These are phyloP conservation scores for Pangasius macronema DNA, from an alignment of 2,797 vertebrate genomes.

Conservation along the genomic window DNA sequence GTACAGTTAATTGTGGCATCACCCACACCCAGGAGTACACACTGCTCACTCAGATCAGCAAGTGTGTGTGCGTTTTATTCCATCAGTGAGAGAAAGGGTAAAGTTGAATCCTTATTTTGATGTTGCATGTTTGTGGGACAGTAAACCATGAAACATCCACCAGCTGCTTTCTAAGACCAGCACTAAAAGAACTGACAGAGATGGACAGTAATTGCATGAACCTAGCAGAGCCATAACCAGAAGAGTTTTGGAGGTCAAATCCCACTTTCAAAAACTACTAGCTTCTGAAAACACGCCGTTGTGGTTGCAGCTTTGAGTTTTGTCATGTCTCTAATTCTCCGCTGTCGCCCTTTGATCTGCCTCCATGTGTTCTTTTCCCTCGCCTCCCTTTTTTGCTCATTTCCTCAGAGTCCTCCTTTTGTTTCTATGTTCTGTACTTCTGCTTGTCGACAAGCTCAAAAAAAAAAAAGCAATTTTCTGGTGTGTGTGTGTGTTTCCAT, in stretches of 20 bases:
- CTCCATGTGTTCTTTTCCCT: conserved; percentile 11
- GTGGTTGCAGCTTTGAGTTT: conserved; percentile 20
- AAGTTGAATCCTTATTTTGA: conserved; percentile 58
- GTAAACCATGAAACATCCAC: conserved; percentile 14
- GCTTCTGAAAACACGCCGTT: conserved; percentile 11
- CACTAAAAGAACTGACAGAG: background rate
- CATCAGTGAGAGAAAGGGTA: conserved; percentile 49
- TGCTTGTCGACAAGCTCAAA: conserved; percentile 13
- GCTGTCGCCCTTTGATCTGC: conserved; percentile 15
- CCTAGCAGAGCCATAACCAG: background rate
- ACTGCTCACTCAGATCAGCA: background rate
- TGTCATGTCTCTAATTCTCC: conserved; percentile 23
- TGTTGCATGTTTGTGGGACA: conserved; percentile 50
- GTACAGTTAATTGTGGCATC: background rate
- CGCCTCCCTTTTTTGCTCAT: background rate
- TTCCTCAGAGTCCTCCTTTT: conserved; percentile 13
- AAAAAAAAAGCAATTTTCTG: background rate
- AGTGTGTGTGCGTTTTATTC: conserved; percentile 26
- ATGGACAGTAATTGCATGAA: background rate
- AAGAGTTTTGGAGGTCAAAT: background rate
- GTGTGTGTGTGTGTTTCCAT: background rate
- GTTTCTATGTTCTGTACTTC: conserved; percentile 16
- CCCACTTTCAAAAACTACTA: background rate
- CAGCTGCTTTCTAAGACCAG: conserved; percentile 31
- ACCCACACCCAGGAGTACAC: background rate